These are phyloP conservation scores for Noctua janthina DNA, from an alignment of 2,888 invertebrate genomes.

Conservation along the genomic window DNA sequence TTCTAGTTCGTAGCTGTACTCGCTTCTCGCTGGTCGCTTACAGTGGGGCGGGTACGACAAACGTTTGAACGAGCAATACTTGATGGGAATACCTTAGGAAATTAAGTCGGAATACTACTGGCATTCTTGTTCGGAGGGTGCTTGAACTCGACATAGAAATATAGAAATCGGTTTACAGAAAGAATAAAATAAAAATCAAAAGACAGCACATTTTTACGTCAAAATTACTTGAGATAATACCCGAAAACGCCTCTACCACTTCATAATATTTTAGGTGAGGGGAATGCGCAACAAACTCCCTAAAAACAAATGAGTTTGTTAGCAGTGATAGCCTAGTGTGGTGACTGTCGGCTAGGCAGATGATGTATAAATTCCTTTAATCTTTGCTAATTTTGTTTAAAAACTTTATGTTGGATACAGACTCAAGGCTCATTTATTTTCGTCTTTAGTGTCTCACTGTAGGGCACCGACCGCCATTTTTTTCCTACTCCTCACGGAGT, in stretches of 20 bases:
- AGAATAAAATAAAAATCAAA: background rate
- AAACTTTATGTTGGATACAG: background rate
- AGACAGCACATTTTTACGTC: background rate
- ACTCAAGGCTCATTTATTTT: slow-evolving; percentile 3
- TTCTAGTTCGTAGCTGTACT: background rate
- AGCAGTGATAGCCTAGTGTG: no score
- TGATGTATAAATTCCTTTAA: background rate
- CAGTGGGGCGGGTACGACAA: background rate
- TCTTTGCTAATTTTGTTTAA: background rate
- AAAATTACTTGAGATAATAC: background rate
- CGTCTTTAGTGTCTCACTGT: background rate
- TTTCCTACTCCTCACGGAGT: slow-evolving; percentile 26
- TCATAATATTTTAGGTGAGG: no score
- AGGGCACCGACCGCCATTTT: background rate
- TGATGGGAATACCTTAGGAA: slow-evolving; percentile 41
- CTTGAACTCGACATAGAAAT: background rate
- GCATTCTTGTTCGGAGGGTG: slow-evolving; percentile 17
- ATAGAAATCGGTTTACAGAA: background rate
- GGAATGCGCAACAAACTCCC: no score
- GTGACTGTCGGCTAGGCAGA: no score
- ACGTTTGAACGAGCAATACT: slow-evolving; percentile 38
- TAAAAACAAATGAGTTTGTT: no score
- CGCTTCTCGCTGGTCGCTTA: background rate
- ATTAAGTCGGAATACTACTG: slow-evolving; percentile 18
- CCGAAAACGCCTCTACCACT: no score